Evolutionary conservation across 2,888 invertebrate genomes (phyloP).

Genomic region (Pterostichus niger): DNA sequence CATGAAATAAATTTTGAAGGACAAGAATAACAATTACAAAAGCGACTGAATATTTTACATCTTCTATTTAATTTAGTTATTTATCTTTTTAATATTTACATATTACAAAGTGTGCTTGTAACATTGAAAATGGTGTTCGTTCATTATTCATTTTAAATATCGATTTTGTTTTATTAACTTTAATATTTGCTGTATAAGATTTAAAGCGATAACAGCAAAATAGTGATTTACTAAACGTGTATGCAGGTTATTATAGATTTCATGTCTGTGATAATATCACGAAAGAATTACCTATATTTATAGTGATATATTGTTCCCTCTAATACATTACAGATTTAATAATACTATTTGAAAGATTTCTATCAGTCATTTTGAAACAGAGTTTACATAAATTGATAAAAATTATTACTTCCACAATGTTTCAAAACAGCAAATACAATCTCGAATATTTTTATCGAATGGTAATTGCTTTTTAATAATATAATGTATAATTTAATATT

Average conservation of each 20-base stretch:
- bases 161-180: slow-evolving; percentile 30
- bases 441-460: too few species aligned
- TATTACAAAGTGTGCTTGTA: background rate
- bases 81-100: background rate
- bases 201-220: slow-evolving; percentile 41
- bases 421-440: too few species aligned
- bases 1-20: slow-evolving; percentile 18
- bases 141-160: slow-evolving; percentile 32
- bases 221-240: slow-evolving; percentile 47
- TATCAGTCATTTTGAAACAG: slow-evolving; percentile 21
- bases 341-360: slow-evolving; percentile 13
- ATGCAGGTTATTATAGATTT: slow-evolving; percentile 46
- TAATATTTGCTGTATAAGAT: slow-evolving; percentile 42
- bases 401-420: background rate
- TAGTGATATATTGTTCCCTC: slow-evolving; percentile 12
- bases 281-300: slow-evolving; percentile 31
- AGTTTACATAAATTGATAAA: background rate
- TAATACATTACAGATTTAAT: slow-evolving; percentile 29
- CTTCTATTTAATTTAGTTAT: background rate
- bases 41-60: too few species aligned
- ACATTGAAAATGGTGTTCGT: slow-evolving; percentile 5
- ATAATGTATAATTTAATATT: too few species aligned
- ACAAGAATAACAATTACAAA: slow-evolving; percentile 39
- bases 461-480: too few species aligned
- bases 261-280: slow-evolving; percentile 18